Evolutionary conservation across 2,797 vertebrate species (phyloP).

Genomic region (Pagetopsis macropterus): DNA sequence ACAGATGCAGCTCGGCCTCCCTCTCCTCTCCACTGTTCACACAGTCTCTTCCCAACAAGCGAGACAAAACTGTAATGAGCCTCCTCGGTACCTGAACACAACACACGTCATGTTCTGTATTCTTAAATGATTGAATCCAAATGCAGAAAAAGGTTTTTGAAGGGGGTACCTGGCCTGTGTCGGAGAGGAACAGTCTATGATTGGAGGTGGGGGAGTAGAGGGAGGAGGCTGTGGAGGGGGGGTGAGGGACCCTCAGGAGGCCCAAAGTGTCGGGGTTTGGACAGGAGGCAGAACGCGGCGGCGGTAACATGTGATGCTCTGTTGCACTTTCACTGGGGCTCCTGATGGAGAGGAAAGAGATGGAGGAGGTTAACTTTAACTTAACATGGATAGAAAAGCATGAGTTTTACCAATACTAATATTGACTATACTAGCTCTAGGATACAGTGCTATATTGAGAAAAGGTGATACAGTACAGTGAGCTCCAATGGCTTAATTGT

Average conservation of each 20-base stretch:
- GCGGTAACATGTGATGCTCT: conserved; percentile 18
- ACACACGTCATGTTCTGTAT: neutral
- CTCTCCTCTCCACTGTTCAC: conserved; percentile 34
- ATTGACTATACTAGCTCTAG: neutral
- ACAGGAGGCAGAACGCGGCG: conserved; percentile 70
- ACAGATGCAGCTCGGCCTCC: conserved; percentile 85
- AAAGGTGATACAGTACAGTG: too few relatives aligned
- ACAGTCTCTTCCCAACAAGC: conserved; percentile 46
- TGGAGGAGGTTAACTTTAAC: neutral
- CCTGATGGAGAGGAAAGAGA: conserved; percentile 15
- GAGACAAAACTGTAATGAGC: conserved; percentile 40
- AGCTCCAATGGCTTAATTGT: too few relatives aligned
- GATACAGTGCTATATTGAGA: too few relatives aligned
- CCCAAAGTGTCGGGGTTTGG: conserved; percentile 65
- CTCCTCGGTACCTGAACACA: conserved; percentile 35
- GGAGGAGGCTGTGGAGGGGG: conserved; percentile 13
- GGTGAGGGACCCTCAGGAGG: conserved; percentile 33
- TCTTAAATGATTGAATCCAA: neutral
- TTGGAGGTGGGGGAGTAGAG: conserved; percentile 7
- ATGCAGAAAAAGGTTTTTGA: neutral
- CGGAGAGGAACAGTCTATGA: neutral
- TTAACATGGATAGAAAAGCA: neutral
- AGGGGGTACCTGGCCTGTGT: conserved; percentile 37
- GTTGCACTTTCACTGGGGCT: neutral
- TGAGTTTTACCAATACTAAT: neutral